phyloP scores from a whole-genome alignment of 2,113 vertebrate genomes.

The Carassius gibelio region DNA sequence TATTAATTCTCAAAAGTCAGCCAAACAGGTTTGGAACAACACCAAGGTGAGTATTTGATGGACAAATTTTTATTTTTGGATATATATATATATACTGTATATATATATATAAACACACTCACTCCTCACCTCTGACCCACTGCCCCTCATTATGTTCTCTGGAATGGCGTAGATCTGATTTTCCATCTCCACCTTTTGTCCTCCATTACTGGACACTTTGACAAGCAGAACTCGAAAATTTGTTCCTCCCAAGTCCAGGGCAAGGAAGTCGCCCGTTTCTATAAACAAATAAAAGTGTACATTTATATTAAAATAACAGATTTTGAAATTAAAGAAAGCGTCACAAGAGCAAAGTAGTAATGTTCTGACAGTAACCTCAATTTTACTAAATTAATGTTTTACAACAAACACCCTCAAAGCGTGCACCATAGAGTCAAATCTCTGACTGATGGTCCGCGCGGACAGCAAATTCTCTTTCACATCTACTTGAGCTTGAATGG shows the following conservation, averaged over 20 bases:
- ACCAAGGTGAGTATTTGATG: no score
- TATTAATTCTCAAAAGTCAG: no score
- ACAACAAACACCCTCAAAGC: neutral
- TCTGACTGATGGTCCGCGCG: no score
- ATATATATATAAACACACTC: no score
- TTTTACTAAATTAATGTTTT: neutral
- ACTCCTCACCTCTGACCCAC: conserved; percentile 80
- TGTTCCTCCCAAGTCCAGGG: conserved; percentile 90
- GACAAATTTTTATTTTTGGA: no score
- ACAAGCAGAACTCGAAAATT: conserved; percentile 92
- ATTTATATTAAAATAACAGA: neutral
- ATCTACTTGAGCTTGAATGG: no score
- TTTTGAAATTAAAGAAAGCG: neutral
- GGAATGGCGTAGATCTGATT: conserved; percentile 93
- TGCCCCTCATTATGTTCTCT: conserved; percentile 88
- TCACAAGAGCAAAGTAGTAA: neutral
- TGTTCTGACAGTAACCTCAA: no score
- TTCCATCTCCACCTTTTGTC: conserved; percentile 93
- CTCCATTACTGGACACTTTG: conserved; percentile 83
- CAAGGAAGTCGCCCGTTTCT: conserved; percentile 93
- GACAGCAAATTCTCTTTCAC: no score
- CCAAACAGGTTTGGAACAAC: no score
- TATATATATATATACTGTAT: no score
- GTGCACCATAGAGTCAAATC: no score
- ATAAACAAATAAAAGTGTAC: neutral